Evolutionary conservation across 2,888 invertebrate genomes (phyloP), one percentile per base, ranked within the genome.

Genomic region (Spisula subtruncata): DNA sequence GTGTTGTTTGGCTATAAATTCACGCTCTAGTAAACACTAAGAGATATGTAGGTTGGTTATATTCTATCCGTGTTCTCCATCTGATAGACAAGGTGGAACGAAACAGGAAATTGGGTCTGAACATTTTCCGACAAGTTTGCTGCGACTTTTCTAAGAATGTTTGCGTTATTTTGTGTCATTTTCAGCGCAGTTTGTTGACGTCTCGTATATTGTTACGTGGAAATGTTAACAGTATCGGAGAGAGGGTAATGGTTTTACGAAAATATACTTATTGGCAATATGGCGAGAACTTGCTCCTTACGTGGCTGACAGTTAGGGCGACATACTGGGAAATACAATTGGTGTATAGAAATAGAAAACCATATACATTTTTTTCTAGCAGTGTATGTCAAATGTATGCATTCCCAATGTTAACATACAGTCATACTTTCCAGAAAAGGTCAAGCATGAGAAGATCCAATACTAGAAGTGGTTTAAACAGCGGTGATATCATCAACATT

Each of bases 61-160:
- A 35, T 32, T 75, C 32, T 75, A 14, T 18, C 32, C 12, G 2
- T 75, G 35, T 6, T 75, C 25, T 25, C 25, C 10, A 60, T 60
- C 60, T 60, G 1, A 60, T 25, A 60, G 25, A 60, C 32, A 75
- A 12, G 20, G 5, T 75, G 18, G 35, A 35, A 2, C 32, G 35
- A 29, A 35, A 75, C 75, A 75, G 75, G 75, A 32, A 75, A 75
- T 75, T 75, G 32, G 75, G 35, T 75, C 75, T 75, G 75, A 35
- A 75, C 75, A 75, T 75, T 75, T 25, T 75, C 41, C 41, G 41
- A 41, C 41, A 41, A 41, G 41, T 41, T 41, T 41, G 41, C 41
- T 8, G 41, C 41, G 41, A 41, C 41, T 41, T 25, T 66, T 25
- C 60, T 66, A 12, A 66, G 5, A 20, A 12, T 25, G 60, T 66